Base-by-base conservation (phyloP, 2,888 invertebrate genomes). In the Aelia acuminata region DNA sequence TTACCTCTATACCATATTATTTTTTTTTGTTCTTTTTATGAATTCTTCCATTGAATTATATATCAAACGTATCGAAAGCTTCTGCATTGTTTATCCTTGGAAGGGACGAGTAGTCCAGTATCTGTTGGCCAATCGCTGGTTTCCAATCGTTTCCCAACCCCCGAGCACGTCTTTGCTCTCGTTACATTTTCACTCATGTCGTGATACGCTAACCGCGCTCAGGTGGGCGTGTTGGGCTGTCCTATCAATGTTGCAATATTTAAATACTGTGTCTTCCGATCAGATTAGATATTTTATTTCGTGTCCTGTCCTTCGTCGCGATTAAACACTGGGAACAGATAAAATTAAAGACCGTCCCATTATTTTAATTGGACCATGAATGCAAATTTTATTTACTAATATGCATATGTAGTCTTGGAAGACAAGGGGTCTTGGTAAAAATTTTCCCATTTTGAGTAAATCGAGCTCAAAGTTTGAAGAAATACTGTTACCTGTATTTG, bases 111-210 rank as follows among this genome's bases (percentile, higher is more conserved):
- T 70, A 26, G 31, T 20, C 7, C 20, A 31, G 31, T 1, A n/a
- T n/a, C n/a, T 5, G 35, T 70, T 31, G 26, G 31, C 7, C 63
- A 70, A 70, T 35, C 1, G 13, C 7, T 35, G 63, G 63, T 70
- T 70, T 70, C 63, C 31, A 10, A 70, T 70, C 35, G 26, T 70
- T 70, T 70, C 63, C 31, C 63, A 70, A 70, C 63, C 0, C 3
- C 8, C 31, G n/a, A 35, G 63, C 63, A 70, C 63, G 63, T 70
- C 63, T 70, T 70, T 70, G 63, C 63, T 70, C 63, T 70, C 31
- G 63, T 70, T 70, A 70, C 63, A 70, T 70, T 70, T 70, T 20
- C 63, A 35, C 57, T 57, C 35, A 70, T 35, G 63, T 70, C 63
- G 63, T 70, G 63, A 70, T 35, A 31, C 63, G 63, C 5, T 11